phyloP scores from a whole-genome alignment of 2,888 invertebrate genomes.

The Petrophora chlorosata region DNA sequence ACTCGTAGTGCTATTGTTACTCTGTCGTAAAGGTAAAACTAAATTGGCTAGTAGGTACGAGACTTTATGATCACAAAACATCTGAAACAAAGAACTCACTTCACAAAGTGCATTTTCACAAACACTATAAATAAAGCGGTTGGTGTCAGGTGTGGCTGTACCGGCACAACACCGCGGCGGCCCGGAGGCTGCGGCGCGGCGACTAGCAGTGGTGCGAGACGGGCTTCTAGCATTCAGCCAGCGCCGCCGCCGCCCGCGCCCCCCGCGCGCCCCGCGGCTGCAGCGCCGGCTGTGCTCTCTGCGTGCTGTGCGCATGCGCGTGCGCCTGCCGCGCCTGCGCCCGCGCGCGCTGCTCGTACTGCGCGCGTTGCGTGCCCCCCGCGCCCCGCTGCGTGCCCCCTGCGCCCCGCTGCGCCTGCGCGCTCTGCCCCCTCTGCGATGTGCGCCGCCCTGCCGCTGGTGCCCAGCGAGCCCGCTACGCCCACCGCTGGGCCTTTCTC shows the following conservation, averaged over 20 bases:
- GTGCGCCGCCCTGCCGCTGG: slow-evolving; percentile 29
- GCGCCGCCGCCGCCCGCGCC: slow-evolving; percentile 40
- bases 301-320: slow-evolving; percentile 36
- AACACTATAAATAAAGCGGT: no score
- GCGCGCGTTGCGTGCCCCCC: slow-evolving; percentile 32
- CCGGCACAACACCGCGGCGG: slow-evolving; percentile 76
- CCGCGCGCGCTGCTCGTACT: slow-evolving; percentile 15
- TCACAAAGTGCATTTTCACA: no score
- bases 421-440: slow-evolving; percentile 35
- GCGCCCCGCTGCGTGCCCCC: slow-evolving; percentile 24
- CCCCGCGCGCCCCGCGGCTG: no score
- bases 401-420: slow-evolving; percentile 25
- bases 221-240: slow-evolving; percentile 75
- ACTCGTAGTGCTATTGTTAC: no score
- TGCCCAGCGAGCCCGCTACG: slow-evolving; percentile 31
- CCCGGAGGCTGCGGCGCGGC: slow-evolving; percentile 82
- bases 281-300: slow-evolving; percentile 18
- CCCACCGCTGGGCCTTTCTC: slow-evolving; percentile 32
- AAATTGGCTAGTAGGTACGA: no score
- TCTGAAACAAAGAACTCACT: no score
- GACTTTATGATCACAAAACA: no score
- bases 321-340: slow-evolving; percentile 23
- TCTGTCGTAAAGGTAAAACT: no score
- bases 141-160: slow-evolving; percentile 73
- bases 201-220: slow-evolving; percentile 86